Conservation (phyloP, 2,888 invertebrate species). For the Lumbricus terrestris region DNA sequence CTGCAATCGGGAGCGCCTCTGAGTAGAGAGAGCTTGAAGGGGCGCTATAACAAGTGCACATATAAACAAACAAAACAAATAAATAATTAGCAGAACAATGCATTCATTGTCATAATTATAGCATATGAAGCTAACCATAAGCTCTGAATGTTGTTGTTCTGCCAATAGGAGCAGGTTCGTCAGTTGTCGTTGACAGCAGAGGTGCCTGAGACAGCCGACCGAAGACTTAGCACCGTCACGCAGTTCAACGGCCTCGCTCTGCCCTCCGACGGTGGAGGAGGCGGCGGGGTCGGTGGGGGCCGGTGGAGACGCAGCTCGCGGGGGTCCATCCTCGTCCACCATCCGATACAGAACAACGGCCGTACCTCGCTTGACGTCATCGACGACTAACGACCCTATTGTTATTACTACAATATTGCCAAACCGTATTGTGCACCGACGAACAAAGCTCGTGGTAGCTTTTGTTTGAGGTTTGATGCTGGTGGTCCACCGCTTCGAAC, state of each 20-base stretch:
- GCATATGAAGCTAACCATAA: neutral
- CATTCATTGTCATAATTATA: neutral
- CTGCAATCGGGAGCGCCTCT: too few relatives aligned
- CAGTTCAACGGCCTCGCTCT: neutral
- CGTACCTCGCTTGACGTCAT: neutral
- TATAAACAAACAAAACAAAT: too few relatives aligned
- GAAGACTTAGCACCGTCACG: neutral
- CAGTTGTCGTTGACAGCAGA: neutral
- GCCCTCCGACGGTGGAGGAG: neutral
- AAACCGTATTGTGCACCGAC: neutral
- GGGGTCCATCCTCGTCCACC: slow-evolving; percentile 3
- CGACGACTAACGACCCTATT: neutral
- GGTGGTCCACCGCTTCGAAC: neutral
- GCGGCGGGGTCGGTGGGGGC: neutral
- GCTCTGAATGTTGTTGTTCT: neutral
- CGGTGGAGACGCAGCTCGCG: neutral
- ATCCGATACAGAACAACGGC: neutral
- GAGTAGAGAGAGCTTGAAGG: too few relatives aligned
- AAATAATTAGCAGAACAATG: too few relatives aligned
- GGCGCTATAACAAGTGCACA: too few relatives aligned
- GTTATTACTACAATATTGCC: too few relatives aligned
- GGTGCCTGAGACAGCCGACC: neutral
- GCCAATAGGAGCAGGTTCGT: neutral
- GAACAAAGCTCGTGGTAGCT: too few relatives aligned
- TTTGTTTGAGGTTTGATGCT: neutral